Base-by-base conservation (phyloP, 2,797 vertebrate genomes). In the Pipistrellus pygmaeus region DNA sequence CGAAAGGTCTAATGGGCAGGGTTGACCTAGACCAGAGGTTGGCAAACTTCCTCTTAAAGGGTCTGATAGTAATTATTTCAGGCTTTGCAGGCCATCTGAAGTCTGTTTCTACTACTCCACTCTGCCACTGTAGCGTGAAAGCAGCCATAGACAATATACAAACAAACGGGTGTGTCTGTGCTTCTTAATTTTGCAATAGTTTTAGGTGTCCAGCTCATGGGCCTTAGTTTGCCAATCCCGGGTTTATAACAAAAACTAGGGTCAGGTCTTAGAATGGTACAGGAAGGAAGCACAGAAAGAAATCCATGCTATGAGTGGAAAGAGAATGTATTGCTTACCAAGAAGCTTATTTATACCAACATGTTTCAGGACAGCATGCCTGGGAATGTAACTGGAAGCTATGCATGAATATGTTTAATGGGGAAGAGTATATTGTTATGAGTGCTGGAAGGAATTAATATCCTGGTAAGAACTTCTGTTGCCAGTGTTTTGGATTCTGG, bases 391-490 rank as follows among this genome's bases (percentile, higher is more conserved):
- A 44, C 53, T 85, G 68, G 51, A 75, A n/a, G 41, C 27, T 69
- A 32, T 41, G 86, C 32, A 64, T 81, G 35, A 95, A 71, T 81
- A 82, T 17, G 8, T 84, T 82, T 57, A 35, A 72, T 55, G n/a
- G n/a, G 66, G 44, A 85, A 76, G 44, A 92, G 11, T 25, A 5
- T 57, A 86, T 20, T 62, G 80, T 75, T 53, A 64, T 68, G 62
- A 83, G 25, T 89, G 30, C 64, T 80, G 71, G 51, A 32, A 95
- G 71, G 69, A 88, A 76, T 83, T 73, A 87, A 72, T 71, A 84
- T 90, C 4, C 64, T 94, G 84, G 44, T 73, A 95, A 92, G 46
- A 80, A 32, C 17, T 57, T 86, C 53, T 93, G 84, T 44, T 44
- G 35, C 68, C 35, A 44, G 25, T 81, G 14, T 71, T 71, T 81